phyloP scores from a whole-genome alignment of 1,140 invertebrate genomes.

The Chlorops oryzae region DNA sequence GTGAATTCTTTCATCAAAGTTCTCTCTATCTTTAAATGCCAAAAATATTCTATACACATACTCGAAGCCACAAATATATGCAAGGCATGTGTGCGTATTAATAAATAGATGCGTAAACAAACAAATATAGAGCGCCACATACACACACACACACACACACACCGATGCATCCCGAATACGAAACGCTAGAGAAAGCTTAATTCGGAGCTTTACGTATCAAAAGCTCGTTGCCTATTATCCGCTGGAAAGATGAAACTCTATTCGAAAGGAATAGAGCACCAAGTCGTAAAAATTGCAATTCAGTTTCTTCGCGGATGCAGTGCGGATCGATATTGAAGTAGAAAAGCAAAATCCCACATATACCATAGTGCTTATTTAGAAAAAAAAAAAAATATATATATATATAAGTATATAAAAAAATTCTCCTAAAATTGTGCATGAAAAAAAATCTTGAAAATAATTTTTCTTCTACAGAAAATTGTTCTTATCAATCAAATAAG shows the following conservation, averaged over 20 bases:
- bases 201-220: no score
- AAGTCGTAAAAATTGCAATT: slow-evolving; percentile 47
- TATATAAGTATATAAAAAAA: not conserved
- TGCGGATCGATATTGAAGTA: slow-evolving; percentile 41
- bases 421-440: not conserved
- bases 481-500: not conserved
- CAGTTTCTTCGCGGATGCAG: slow-evolving; percentile 47
- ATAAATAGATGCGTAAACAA: not conserved
- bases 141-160: no score
- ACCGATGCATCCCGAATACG: no score
- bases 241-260: not conserved
- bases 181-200: no score
- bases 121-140: no score
- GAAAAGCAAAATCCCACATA: slow-evolving; percentile 2
- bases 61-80: no score
- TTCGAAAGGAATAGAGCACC: not conserved
- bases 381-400: slow-evolving; percentile 4
- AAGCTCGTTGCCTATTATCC: no score
- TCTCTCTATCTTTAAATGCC: no score
- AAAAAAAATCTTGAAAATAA: not conserved
- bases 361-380: not conserved
- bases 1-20: no score
- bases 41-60: no score
- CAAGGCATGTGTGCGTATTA: no score
- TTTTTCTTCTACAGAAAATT: not conserved